phyloP scores from a whole-genome alignment of 2,888 invertebrate species.

The Drosophila mimetica region DNA sequence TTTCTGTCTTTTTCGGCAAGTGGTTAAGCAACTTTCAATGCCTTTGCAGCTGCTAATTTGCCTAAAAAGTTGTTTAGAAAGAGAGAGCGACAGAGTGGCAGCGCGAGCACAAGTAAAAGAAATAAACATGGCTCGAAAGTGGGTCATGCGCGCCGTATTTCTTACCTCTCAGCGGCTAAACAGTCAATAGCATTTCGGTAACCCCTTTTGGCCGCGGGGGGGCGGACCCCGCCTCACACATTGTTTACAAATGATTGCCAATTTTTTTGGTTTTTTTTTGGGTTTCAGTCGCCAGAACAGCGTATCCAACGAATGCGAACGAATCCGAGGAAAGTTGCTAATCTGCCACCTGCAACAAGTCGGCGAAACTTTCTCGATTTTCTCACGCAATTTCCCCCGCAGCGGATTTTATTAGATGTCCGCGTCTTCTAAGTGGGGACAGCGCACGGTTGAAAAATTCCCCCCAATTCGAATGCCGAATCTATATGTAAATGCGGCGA shows the following conservation, averaged over 20 bases:
- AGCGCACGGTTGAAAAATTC: constrained; percentile 55
- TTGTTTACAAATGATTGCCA: constrained; percentile 78
- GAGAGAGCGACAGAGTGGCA: constrained; percentile 48
- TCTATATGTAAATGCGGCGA: constrained; percentile 70
- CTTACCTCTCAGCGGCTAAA: constrained; percentile 64
- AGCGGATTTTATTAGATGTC: constrained; percentile 30
- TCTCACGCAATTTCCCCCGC: constrained; percentile 50
- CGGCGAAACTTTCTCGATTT: constrained; percentile 71
- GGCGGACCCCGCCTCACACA: constrained; percentile 58
- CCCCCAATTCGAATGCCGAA: constrained; percentile 4
- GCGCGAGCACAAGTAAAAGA: constrained; percentile 41
- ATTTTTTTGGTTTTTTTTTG: constrained; percentile 47
- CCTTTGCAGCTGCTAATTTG: constrained; percentile 75
- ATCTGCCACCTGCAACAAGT: constrained; percentile 41
- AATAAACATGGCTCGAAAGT: constrained; percentile 71
- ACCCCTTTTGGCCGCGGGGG: constrained; percentile 16
- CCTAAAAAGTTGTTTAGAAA: constrained; percentile 70
- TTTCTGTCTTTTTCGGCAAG: constrained; percentile 59
- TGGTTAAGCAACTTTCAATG: constrained; percentile 76
- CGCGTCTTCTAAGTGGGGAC: constrained; percentile 10
- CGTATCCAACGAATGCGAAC: constrained; percentile 7
- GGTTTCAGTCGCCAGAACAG: constrained; percentile 1
- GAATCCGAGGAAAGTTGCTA: constrained; percentile 61
- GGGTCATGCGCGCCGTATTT: constrained; percentile 72
- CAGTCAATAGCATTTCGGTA: constrained; percentile 61